phyloP scores from a whole-genome alignment of 2,113 vertebrate species.

The Phylloscopus trochiloides region DNA sequence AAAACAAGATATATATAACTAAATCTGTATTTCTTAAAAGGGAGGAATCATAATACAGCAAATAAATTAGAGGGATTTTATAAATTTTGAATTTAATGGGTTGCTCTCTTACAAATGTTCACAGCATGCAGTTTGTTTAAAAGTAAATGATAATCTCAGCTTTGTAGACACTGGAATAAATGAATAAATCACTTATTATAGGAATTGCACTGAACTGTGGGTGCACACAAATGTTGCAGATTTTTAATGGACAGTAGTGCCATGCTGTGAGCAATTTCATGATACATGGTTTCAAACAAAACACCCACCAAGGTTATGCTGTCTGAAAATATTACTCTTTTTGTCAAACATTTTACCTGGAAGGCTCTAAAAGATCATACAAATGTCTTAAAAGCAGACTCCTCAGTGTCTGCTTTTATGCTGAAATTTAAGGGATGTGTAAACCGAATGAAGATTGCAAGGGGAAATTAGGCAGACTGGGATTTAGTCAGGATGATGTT shows the following conservation, averaged over 20 bases:
- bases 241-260: background rate
- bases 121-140: background rate
- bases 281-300: background rate
- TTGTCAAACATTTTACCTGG: background rate
- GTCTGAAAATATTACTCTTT: background rate
- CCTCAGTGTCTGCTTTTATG: background rate
- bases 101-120: background rate
- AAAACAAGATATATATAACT: background rate
- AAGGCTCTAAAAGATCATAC: background rate
- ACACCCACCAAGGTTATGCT: background rate
- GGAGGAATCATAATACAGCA: background rate
- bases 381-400: background rate
- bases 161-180: background rate
- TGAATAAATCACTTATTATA: background rate
- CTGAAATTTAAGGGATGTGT: background rate
- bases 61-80: background rate
- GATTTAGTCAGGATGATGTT: background rate
- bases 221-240: background rate
- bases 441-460: background rate
- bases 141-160: background rate
- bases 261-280: slow-evolving; percentile 6
- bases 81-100: background rate
- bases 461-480: background rate
- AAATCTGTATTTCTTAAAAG: background rate
- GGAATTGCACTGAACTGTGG: background rate